A percentile compares a stretch with the other conserved stretches of the same genome.
phyloP scores from a whole-genome alignment of 2,888 invertebrate genomes.

The Plagiodera versicolora region DNA sequence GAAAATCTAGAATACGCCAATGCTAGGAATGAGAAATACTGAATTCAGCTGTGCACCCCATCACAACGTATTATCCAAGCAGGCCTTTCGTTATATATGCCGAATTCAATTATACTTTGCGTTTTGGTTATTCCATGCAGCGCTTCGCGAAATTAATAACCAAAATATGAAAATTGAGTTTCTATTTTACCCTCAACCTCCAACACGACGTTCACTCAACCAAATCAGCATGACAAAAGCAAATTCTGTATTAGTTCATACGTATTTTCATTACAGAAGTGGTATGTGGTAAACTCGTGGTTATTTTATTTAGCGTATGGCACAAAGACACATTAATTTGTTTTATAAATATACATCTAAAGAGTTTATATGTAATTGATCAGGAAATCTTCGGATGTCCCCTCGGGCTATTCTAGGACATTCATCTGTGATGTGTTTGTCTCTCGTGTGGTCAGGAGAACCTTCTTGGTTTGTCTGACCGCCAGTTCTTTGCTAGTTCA shows the following conservation, averaged over 20 bases:
- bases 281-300: conserved; percentile 14
- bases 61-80: conserved; percentile 26
- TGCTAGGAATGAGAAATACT: conserved; percentile 13
- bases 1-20: not conserved
- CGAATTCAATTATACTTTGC: conserved; percentile 28
- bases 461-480: too few relatives aligned
- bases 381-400: too few relatives aligned
- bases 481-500: too few relatives aligned
- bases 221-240: conserved; percentile 21
- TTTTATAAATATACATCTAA: too few relatives aligned
- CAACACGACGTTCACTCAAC: conserved; percentile 22
- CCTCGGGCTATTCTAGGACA: too few relatives aligned
- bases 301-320: too few relatives aligned
- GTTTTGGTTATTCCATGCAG: conserved; percentile 24
- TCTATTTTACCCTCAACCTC: conserved; percentile 20
- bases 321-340: too few relatives aligned
- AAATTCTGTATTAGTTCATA: conserved; percentile 22
- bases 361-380: too few relatives aligned
- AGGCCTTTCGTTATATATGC: conserved; percentile 17
- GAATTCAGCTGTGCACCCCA: conserved; percentile 21
- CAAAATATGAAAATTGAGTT: conserved; percentile 29
- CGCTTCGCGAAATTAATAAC: conserved; percentile 28
- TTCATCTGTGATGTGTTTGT: too few relatives aligned
- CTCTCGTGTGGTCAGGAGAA: too few relatives aligned
- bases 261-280: conserved; percentile 21